phyloP scores from a whole-genome alignment of 2,797 vertebrate genomes.

The Oreochromis mossambicus region DNA sequence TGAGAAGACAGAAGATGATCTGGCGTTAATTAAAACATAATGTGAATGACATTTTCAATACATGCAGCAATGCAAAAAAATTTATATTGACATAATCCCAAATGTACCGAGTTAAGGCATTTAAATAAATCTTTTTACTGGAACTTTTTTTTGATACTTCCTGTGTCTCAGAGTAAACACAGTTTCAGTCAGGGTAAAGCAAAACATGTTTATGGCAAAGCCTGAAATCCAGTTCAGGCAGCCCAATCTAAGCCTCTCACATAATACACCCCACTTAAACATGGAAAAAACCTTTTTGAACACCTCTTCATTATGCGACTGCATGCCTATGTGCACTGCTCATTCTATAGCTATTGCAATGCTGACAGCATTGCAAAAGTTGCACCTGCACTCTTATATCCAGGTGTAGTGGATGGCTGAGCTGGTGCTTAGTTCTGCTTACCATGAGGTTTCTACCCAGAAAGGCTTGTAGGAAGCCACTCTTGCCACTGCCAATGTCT shows the following conservation, averaged over 20 bases:
- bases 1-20: conserved; percentile 53
- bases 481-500: conserved; percentile 87
- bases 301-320: not conserved
- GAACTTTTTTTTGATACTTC: not conserved
- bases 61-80: not conserved
- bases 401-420: not conserved
- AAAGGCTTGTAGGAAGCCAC: conserved; percentile 89
- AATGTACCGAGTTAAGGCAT: not conserved
- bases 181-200: not conserved
- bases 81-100: not conserved
- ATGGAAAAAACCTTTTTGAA: not conserved
- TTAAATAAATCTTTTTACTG: not conserved
- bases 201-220: not conserved
- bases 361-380: not conserved
- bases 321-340: not conserved
- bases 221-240: not conserved
- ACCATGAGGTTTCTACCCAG: conserved; percentile 89
- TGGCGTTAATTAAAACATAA: not conserved
- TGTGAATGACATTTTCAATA: not conserved
- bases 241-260: not conserved
- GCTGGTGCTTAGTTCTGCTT: conserved; percentile 32
- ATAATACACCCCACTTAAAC: not conserved
- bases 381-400: not conserved
- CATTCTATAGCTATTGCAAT: not conserved
- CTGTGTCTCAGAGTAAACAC: not conserved